Percentiles rank a stretch among this genome's conserved stretches.
These are phyloP conservation scores for Volucella zonaria DNA, from an alignment of 2,888 invertebrate species.

Conservation along the genomic window DNA sequence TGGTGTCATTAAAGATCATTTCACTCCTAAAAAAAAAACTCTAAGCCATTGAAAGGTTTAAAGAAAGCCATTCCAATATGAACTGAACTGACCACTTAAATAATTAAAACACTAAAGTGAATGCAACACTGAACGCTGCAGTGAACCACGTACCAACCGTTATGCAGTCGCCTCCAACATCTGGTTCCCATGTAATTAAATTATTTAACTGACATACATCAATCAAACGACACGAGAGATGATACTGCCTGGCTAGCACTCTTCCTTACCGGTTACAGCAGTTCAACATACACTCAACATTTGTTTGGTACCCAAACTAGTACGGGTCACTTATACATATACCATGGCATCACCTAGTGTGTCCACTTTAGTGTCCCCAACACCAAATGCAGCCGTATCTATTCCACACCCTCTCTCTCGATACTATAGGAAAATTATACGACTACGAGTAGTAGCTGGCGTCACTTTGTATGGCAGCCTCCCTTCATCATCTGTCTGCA, in stretches of 20 bases:
- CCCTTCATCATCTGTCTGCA: constrained; percentile 70
- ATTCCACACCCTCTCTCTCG: constrained; percentile 20
- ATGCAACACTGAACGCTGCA: not conserved
- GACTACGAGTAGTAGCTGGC: constrained; percentile 19
- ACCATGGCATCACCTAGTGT: constrained; percentile 38
- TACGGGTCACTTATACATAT: constrained; percentile 1
- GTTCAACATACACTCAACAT: constrained; percentile 1
- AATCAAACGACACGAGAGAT: constrained; percentile 73
- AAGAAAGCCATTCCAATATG: not conserved
- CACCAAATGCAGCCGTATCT: not conserved
- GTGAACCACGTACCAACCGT: not conserved
- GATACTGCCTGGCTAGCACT: constrained; percentile 39
- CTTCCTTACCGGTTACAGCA: constrained; percentile 18
- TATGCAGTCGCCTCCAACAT: constrained; percentile 47
- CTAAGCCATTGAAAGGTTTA: too few relatives aligned
- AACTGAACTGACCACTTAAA: constrained; percentile 43
- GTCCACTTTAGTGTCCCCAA: constrained; percentile 50
- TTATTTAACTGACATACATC: constrained; percentile 74
- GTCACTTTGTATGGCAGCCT: constrained; percentile 58
- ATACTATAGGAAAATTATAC: constrained; percentile 49
- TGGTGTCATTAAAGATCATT: too few relatives aligned
- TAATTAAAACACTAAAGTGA: constrained; percentile 63
- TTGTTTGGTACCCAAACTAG: not conserved
- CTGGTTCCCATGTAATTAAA: constrained; percentile 72
- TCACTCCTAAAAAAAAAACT: too few relatives aligned